Base-by-base conservation (phyloP, 2,113 vertebrate species). In the Marcusenius ussheri region DNA sequence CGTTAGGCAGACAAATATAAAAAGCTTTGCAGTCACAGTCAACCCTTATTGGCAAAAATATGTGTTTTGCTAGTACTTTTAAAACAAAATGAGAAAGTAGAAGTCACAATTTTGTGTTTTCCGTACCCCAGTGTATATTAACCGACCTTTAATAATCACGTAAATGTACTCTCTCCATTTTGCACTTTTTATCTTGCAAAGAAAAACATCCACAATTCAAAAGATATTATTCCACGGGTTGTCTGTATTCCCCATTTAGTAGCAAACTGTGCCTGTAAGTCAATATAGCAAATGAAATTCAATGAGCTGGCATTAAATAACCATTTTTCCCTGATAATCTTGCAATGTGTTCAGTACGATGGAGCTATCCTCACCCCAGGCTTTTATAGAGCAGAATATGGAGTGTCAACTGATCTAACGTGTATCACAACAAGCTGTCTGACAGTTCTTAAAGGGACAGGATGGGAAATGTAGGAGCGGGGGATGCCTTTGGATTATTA, bases 381-480 rank as follows among this genome's bases (percentile, higher is more conserved):
- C n/a, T 9, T 51, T 84, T 84, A 50, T n/a, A 31, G 58, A 24
- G 27, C 27, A 13, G 58, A 50, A 35, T 27, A 80, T 50, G 85
- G 42, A 88, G 83, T 70, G 88, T 90, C 89, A 80, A 56, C 89
- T 89, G 86, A 91, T 91, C 89, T 90, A 53, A 91, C 88, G 49
- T 15, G 88, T 84, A 88, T 66, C 88, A 77, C 89, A 88, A 87
- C 77, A 89, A 39, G 70, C 70, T 24, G 84, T 35, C 13, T 24
- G 46, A 50, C 56, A 56, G 85, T 92, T 91, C 83, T 90, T 90
- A 51, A 77, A 39, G 17, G 58, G 89, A 77, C 80, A 66, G 2
- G 47, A 27, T 39, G 17, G 88, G n/a, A 24, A 10, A 17, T 49
- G 49, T 15, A 74, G 27, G 17, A 21, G 11, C 4, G 1, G 58